Base-by-base conservation (phyloP, 1,140 invertebrate species). In the Drosophila erecta region DNA sequence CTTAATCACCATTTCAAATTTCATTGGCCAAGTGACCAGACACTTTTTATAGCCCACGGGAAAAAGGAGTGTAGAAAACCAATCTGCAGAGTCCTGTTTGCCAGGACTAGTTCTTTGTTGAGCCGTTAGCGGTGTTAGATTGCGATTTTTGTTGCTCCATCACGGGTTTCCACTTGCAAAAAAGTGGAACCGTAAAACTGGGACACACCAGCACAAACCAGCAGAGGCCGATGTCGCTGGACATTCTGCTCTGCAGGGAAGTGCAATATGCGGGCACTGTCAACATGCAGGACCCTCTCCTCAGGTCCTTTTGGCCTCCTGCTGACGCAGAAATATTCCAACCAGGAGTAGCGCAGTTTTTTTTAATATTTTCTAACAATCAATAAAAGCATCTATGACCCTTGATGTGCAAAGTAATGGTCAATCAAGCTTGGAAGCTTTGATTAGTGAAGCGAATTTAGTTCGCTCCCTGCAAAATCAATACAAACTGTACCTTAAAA, bases 1-100 rank as follows among this genome's bases (percentile, higher is more conserved):
- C 22, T 64, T 62, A 64, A 65, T 65, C 41, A 47, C 22, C 59
- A 38, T 65, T 65, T 65, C 41, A 64, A 64, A 62, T 65, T 65
- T 62, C 58, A 38, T 46, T 65, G 40, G n/a, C 12, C 24, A 7
- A 27, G 53, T n/a, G 35, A 20, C 30, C 35, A 14, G 17, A 37
- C 57, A 30, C 57, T 46, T 65, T 65, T 64, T 33, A 49, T 49
- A 59, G 41, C 15, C 24, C 58, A 30, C 7, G 17, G 15, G 4
- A 65, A 22, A 43, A 65, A 49, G 47, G 33, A 47, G 62, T 43
- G 62, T 14, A 4, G 14, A 47, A 65, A 65, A 12, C 58, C 59
- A 49, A 65, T 65, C 62, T 47, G 61, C 41, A 15, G 15, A 20
- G 14, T 47, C 22, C 22, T 38, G 33, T 47, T 65, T 46, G 33